A percentile compares a stretch with the other conserved stretches of the same genome.
These are phyloP conservation scores for Aporophyla lueneburgensis DNA, from an alignment of 2,888 invertebrate species.

Conservation along the genomic window DNA sequence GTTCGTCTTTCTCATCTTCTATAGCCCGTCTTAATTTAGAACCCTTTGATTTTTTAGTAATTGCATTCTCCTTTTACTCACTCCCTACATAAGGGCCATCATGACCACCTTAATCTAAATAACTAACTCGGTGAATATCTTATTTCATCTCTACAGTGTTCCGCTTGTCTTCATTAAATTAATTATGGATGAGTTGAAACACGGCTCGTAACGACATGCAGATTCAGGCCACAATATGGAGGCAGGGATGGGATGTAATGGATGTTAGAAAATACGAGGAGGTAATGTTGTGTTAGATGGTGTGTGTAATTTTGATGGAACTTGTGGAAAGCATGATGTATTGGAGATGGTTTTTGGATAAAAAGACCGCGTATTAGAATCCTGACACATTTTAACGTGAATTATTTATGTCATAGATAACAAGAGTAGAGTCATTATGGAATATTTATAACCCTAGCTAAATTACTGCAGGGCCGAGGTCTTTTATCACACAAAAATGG, in stretches of 20 bases:
- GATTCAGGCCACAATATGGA: conserved; percentile 84
- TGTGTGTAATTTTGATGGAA: conserved; percentile 31
- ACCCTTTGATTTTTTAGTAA: background rate
- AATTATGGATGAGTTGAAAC: conserved; percentile 89
- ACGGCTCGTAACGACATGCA: conserved; percentile 86
- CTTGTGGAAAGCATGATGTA: background rate
- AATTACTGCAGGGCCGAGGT: background rate
- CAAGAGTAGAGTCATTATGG: too few species aligned
- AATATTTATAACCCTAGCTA: background rate
- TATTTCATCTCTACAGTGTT: conserved; percentile 49
- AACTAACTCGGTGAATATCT: background rate
- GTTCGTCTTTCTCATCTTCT: background rate
- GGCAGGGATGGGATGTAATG: conserved; percentile 46
- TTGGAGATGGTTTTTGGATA: conserved; percentile 78
- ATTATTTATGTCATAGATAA: background rate
- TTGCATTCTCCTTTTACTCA: background rate
- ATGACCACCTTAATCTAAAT: background rate
- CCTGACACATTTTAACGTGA: background rate
- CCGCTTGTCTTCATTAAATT: conserved; percentile 84
- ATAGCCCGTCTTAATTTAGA: background rate
- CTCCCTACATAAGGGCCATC: background rate
- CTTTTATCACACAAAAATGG: too few species aligned
- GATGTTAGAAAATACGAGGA: conserved; percentile 69
- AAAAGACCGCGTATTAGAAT: background rate
- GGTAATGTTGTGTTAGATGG: conserved; percentile 73